Evolutionary conservation across 2,888 invertebrate genomes (phyloP).

Genomic region (Epistrophe grossulariae): DNA sequence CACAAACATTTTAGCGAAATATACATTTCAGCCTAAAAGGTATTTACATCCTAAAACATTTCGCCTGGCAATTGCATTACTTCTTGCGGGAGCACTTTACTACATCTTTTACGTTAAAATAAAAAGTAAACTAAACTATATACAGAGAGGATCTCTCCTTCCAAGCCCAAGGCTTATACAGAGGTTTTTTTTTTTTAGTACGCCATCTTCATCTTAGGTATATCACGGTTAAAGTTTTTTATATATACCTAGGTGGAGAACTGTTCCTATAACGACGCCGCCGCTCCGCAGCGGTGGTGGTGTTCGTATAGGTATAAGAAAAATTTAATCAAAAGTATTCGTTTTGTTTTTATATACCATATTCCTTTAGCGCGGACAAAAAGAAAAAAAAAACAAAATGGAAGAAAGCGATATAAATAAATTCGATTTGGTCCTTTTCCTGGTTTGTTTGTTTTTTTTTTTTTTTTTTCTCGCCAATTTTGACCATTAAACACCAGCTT

Average conservation of each 20-base stretch:
- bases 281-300: no score
- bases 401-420: conserved; percentile 9
- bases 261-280: conserved; percentile 15
- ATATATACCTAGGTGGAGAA: conserved; percentile 3
- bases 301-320: conserved; percentile 8
- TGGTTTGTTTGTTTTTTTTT: no score
- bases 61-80: conserved; percentile 41
- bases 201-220: conserved; percentile 13
- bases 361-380: not conserved
- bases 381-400: not conserved
- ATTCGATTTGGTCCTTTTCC: conserved; percentile 27
- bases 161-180: not conserved
- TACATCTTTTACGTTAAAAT: conserved; percentile 19
- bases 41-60: conserved; percentile 61
- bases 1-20: conserved; percentile 57
- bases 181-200: conserved; percentile 5
- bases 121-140: conserved; percentile 18
- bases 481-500: not conserved
- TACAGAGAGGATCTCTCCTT: not conserved
- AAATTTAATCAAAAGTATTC: conserved; percentile 63
- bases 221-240: conserved; percentile 29
- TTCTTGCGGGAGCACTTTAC: conserved; percentile 55
- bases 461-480: not conserved
- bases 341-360: conserved; percentile 32
- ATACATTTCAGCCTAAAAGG: conserved; percentile 64